phyloP scores from a whole-genome alignment of 23 tunicate genomes.

The Aplidium turbinatum region DNA sequence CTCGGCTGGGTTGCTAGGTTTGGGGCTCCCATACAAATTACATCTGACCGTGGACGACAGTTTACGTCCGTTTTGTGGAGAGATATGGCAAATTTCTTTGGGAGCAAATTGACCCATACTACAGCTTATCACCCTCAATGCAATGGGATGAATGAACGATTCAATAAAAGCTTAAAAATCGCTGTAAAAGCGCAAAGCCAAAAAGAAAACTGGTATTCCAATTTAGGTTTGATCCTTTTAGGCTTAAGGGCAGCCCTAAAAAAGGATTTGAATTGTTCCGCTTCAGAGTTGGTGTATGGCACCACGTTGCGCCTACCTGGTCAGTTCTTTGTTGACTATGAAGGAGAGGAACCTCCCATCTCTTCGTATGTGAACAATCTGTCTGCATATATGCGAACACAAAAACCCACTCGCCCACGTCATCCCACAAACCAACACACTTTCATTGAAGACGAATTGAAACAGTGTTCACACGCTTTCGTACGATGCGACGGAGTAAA shows the following conservation, averaged over 20 bases:
- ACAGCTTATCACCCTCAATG: conserved; percentile 25
- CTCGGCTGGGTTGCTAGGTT: conserved; percentile 23
- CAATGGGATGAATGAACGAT: conserved; percentile 17
- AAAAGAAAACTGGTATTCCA: conserved; percentile 18
- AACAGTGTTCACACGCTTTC: no score
- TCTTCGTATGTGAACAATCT: no score
- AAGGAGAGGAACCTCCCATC: no score
- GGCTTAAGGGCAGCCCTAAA: conserved; percentile 2
- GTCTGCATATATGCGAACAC: no score
- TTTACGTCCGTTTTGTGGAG: conserved; percentile 34
- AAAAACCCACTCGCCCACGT: no score
- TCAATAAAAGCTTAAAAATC: conserved; percentile 11
- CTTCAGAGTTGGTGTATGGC: conserved; percentile 16
- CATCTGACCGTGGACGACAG: conserved; percentile 35
- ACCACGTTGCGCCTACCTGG: conserved; percentile 2
- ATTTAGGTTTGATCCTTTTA: conserved; percentile 15
- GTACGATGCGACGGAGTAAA: no score
- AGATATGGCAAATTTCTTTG: conserved; percentile 13
- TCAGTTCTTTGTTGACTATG: background rate
- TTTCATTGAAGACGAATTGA: no score
- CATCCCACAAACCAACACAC: no score
- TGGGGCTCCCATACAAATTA: conserved; percentile 11
- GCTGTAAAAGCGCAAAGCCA: conserved; percentile 21
- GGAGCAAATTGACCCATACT: conserved; percentile 9
- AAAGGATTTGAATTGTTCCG: background rate